phyloP scores from a whole-genome alignment of 2,113 vertebrate genomes.

The Epinephelus fuscoguttatus region DNA sequence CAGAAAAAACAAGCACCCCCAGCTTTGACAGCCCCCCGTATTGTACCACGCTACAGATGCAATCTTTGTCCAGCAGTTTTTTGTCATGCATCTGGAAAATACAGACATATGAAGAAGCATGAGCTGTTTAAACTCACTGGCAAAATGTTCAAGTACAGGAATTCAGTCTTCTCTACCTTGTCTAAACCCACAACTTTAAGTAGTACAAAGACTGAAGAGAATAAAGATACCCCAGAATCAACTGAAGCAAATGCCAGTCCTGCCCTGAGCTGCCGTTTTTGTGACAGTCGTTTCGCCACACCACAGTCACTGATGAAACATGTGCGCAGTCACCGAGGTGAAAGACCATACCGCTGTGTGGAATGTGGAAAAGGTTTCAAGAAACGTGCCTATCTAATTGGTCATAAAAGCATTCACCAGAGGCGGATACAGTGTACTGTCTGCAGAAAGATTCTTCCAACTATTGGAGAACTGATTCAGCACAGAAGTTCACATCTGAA shows the following conservation, averaged over 20 bases:
- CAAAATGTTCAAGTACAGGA: constrained; percentile 60
- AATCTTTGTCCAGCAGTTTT: constrained; percentile 78
- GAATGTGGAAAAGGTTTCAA: constrained; percentile 82
- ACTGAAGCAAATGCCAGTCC: background rate
- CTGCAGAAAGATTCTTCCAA: constrained; percentile 80
- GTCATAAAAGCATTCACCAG: constrained; percentile 81
- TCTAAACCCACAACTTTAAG: constrained; percentile 4
- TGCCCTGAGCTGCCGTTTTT: constrained; percentile 73
- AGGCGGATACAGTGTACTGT: constrained; percentile 83
- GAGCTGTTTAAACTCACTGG: constrained; percentile 71
- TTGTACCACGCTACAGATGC: constrained; percentile 66
- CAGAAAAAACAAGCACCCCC: constrained; percentile 29
- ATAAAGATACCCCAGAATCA: background rate
- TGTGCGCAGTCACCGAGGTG: constrained; percentile 73
- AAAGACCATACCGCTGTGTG: constrained; percentile 81
- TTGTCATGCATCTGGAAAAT: constrained; percentile 77
- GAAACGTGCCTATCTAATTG: constrained; percentile 66
- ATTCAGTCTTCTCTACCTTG: constrained; percentile 40
- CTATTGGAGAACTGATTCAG: constrained; percentile 80
- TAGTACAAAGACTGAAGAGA: constrained; percentile 28
- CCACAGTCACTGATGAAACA: constrained; percentile 69
- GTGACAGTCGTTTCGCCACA: constrained; percentile 72
- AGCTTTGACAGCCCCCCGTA: background rate
- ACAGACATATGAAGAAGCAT: constrained; percentile 83
- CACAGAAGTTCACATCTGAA: constrained; percentile 79